Conservation (phyloP, 2,113 vertebrate genomes). For the Nyctibius bracteatus region DNA sequence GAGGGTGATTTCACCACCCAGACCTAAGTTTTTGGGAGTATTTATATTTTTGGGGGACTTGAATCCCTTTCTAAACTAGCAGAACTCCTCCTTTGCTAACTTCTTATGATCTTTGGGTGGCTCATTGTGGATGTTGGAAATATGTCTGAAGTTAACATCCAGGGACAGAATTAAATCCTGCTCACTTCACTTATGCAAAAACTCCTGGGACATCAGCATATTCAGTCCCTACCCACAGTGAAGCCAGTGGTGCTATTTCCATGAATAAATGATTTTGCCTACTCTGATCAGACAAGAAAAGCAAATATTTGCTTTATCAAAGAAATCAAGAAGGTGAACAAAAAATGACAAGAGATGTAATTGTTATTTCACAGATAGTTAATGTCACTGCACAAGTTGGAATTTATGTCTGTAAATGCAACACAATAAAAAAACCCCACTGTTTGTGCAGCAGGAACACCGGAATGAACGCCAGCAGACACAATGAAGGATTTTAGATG, state of each 20-base stretch:
- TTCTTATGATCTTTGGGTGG: not conserved
- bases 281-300: slow-evolving; percentile 6
- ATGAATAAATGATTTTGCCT: slow-evolving; percentile 18
- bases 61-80: not conserved
- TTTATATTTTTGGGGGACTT: not conserved
- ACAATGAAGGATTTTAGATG: slow-evolving; percentile 28
- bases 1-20: not conserved
- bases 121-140: not conserved
- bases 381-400: not conserved
- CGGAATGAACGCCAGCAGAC: not conserved
- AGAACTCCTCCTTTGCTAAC: not conserved
- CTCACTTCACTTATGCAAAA: not conserved
- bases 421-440: not conserved
- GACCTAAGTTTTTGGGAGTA: not conserved
- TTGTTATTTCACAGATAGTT: slow-evolving; percentile 45
- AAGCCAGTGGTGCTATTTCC: not conserved
- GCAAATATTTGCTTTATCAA: slow-evolving; percentile 27
- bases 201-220: not conserved
- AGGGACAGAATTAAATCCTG: slow-evolving; percentile 22
- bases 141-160: not conserved
- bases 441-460: not conserved
- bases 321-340: slow-evolving; percentile 29
- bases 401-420: slow-evolving; percentile 25
- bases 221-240: not conserved
- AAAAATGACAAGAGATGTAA: slow-evolving; percentile 26